phyloP scores from a whole-genome alignment of 2,888 invertebrate species.

The Cataglyphis altisquamis region DNA sequence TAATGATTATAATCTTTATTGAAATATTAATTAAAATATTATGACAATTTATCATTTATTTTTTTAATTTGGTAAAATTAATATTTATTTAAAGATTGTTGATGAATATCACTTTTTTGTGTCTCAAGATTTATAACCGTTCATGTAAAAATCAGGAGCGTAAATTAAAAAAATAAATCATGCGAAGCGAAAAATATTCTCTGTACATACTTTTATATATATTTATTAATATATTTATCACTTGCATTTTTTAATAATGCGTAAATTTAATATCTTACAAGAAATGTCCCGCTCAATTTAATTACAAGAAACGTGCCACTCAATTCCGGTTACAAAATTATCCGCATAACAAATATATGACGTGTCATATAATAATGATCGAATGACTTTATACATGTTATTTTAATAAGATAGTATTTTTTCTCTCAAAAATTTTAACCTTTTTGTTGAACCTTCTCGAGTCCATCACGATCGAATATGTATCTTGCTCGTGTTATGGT shows the following conservation, averaged over 20 bases:
- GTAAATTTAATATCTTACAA: neutral
- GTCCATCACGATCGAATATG: neutral
- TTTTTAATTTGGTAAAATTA: neutral
- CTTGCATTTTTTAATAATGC: neutral
- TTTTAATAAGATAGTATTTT: neutral
- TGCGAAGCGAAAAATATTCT: neutral
- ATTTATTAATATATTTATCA: neutral
- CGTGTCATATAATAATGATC: conserved; percentile 5
- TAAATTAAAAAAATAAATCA: neutral
- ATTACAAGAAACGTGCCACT: neutral
- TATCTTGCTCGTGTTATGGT: conserved; percentile 8
- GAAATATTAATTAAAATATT: conserved; percentile 1
- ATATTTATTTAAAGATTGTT: conserved; percentile 4
- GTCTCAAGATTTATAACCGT: neutral
- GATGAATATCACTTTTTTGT: neutral
- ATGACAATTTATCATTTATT: neutral
- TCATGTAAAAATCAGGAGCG: neutral
- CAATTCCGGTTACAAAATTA: neutral
- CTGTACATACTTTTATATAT: neutral
- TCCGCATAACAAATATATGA: conserved; percentile 21
- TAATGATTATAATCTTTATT: neutral
- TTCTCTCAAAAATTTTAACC: neutral
- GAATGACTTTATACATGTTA: neutral
- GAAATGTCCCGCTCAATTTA: neutral
- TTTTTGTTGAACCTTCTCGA: neutral